Conservation (phyloP, 1,140 invertebrate species). For the Orussus abietinus region DNA sequence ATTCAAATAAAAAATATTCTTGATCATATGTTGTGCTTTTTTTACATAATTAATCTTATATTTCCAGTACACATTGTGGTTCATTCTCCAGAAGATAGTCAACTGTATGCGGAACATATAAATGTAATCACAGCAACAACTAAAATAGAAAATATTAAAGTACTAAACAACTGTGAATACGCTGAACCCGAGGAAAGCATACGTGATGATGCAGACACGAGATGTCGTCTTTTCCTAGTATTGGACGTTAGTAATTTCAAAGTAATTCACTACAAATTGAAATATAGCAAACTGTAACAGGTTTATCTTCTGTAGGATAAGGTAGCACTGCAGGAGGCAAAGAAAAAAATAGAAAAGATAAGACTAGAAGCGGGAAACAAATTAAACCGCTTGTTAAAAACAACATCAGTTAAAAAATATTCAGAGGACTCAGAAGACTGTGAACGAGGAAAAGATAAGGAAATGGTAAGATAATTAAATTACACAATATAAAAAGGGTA, state of each 20-base stretch:
- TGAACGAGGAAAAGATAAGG: conserved; percentile 15
- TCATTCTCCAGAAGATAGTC: conserved; percentile 17
- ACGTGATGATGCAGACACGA: conserved; percentile 14
- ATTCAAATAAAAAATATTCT: no score
- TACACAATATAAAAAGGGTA: conserved; percentile 12
- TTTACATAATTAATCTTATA: conserved; percentile 29
- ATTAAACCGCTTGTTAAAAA: conserved; percentile 38
- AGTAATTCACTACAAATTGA: conserved; percentile 17
- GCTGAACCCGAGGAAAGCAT: conserved; percentile 19
- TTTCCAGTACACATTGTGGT: conserved; percentile 33
- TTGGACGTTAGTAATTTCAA: conserved; percentile 25
- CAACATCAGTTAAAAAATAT: conserved; percentile 28
- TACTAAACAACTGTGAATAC: conserved; percentile 26
- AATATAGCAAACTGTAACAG: conserved; percentile 27
- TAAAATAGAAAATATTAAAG: conserved; percentile 27
- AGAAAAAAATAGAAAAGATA: conserved; percentile 39
- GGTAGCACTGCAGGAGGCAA: conserved; percentile 19
- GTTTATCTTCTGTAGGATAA: conserved; percentile 19
- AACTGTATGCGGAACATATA: conserved; percentile 27
- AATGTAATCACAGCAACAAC: conserved; percentile 34
- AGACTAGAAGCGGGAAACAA: conserved; percentile 40
- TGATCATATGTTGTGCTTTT: conserved; percentile 31
- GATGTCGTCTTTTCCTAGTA: conserved; percentile 36
- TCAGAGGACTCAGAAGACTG: conserved; percentile 27
- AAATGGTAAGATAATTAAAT: conserved; percentile 14